A percentile compares a stretch with the other conserved stretches of the same genome.
phyloP scores from a whole-genome alignment of 2,113 vertebrate species.

The Phaethornis superciliosus region DNA sequence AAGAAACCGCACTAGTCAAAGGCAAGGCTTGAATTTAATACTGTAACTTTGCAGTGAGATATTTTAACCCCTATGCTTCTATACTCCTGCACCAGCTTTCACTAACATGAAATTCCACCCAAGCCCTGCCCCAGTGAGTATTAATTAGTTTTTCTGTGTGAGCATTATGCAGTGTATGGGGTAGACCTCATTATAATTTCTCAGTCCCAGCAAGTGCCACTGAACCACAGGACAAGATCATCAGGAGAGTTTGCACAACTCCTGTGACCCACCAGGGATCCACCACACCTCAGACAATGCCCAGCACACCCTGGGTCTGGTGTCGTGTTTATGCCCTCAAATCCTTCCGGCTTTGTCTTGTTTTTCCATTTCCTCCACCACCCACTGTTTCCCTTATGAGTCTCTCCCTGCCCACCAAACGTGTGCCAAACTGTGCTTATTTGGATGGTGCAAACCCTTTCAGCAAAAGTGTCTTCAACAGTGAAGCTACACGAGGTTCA shows the following conservation, averaged over 20 bases:
- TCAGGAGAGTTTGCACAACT: accelerated
- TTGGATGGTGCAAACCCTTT: neutral
- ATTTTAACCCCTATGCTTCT: neutral
- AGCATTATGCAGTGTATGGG: neutral
- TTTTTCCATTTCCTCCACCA: conserved; percentile 57
- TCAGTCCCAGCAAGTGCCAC: neutral
- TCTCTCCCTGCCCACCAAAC: neutral
- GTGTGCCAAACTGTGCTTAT: neutral
- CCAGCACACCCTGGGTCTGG: neutral
- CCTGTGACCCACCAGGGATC: neutral
- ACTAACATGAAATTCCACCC: neutral
- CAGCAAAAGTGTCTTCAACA: neutral
- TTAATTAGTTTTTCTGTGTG: neutral
- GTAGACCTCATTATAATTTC: neutral
- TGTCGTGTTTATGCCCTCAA: neutral
- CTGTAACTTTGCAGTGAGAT: neutral
- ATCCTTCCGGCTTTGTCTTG: neutral
- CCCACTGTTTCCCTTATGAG: neutral
- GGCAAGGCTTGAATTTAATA: neutral
- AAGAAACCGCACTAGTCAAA: neutral
- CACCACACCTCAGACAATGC: neutral
- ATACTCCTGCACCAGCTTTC: neutral
- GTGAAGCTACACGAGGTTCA: neutral
- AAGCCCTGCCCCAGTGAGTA: neutral
- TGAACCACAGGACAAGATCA: accelerated